Conservation (phyloP, 2,113 vertebrate genomes). For the Apodemus speciosus region DNA sequence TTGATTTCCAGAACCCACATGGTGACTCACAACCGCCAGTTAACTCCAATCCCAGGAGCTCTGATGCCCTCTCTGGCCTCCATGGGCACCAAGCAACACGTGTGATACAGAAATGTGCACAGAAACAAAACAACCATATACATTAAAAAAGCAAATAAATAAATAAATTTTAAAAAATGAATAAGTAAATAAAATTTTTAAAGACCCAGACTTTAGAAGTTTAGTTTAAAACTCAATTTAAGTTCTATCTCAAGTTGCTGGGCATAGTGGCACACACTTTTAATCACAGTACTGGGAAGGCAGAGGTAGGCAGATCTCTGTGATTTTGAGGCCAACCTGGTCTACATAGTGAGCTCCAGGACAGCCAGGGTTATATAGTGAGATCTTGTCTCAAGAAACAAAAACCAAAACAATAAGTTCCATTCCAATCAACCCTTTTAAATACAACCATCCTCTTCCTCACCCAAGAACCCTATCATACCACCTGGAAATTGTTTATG, state of each 20-base stretch:
- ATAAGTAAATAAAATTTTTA: neutral
- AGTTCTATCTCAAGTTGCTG: neutral
- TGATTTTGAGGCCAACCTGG: neutral
- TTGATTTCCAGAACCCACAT: neutral
- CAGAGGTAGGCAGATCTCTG: neutral
- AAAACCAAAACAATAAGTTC: neutral
- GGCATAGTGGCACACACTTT: neutral
- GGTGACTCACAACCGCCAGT: neutral
- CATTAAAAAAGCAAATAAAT: neutral
- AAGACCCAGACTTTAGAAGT: neutral
- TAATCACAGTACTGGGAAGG: neutral
- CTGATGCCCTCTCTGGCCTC: neutral
- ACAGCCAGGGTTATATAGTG: neutral
- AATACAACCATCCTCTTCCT: neutral
- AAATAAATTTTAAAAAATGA: neutral
- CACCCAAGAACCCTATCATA: neutral
- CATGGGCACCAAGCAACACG: neutral
- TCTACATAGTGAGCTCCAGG: neutral
- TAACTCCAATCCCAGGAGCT: neutral
- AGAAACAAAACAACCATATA: neutral
- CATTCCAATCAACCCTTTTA: slow-evolving; percentile 31
- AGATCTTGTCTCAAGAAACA: neutral
- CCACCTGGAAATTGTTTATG: neutral
- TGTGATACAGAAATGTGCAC: neutral
- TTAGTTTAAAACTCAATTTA: slow-evolving; percentile 9